Base-by-base conservation (phyloP, 2,113 vertebrate species). In the Melanotaenia duboulayi region DNA sequence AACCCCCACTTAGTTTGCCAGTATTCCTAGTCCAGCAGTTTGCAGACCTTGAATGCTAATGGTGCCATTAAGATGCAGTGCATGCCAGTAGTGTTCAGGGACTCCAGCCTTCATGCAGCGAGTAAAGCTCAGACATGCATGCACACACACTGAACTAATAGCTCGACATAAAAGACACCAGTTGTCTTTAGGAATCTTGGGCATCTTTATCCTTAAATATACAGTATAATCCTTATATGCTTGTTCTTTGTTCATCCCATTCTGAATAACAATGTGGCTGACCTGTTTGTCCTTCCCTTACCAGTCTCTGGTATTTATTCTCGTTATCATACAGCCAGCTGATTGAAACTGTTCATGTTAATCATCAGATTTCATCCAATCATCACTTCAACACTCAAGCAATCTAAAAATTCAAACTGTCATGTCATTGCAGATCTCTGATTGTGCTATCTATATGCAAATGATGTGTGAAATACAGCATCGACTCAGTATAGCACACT, bases 361-460 rank as follows among this genome's bases (percentile, higher is more conserved):
- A 87, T 88, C 78, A 78, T 60, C 23, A 0, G 13, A 58, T 83
- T 83, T 78, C 37, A 80, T 72, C 78, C 87, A 76, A 62, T 89
- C 87, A 80, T 76, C 39, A 25, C 24, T 81, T 58, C 13, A 54
- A 78, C 70, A 67, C 59, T 74, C 49, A 67, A 62, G 82, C 67
- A 78, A 80, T 83, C 77, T 77, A 25, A 69, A 68, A 85, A 78
- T 39, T 50, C 56, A 46, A 70, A 77, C 56, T 79, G 55, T 74
- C 17, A 25, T 56, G 65, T 65, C 58, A 49, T 58, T 75, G 72
- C 49, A 58, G 71, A 78, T 77, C 65, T 78, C 55, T 76, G 76
- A 87, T 87, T 83, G 59, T 64, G 40, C 80, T 80, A 85, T 87
- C 83, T 90, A 89, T 87, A 89, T 90, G 87, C 75, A 87, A 90